These are phyloP conservation scores for Sphenodon punctatus DNA, from an alignment of 2,797 vertebrate species.

Conservation along the genomic window DNA sequence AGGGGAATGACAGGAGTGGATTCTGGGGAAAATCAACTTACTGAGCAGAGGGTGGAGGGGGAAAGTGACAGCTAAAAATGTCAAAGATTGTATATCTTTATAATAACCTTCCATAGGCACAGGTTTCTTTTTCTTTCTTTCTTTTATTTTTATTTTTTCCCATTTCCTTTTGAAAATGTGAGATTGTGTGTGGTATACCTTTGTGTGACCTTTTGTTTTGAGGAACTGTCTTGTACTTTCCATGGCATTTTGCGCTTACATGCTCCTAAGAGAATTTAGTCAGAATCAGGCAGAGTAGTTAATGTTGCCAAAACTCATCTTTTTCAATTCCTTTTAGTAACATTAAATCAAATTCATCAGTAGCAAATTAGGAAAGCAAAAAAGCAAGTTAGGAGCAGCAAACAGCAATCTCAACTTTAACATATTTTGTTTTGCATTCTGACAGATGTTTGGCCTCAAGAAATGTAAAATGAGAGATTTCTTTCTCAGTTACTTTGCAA, in stretches of 20 bases:
- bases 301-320: not conserved
- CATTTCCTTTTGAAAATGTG: not conserved
- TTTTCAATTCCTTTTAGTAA: constrained; percentile 11
- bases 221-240: not conserved
- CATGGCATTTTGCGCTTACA: not conserved
- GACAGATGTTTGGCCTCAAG: constrained; percentile 44
- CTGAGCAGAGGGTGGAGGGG: too few relatives aligned
- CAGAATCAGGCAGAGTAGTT: not conserved
- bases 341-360: not conserved
- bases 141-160: not conserved
- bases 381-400: constrained; percentile 2
- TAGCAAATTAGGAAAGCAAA: not conserved
- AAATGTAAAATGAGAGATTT: constrained; percentile 27
- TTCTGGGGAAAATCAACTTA: too few relatives aligned
- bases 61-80: constrained; percentile 23
- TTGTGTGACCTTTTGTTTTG: not conserved
- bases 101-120: constrained; percentile 2
- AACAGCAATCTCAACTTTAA: not conserved
- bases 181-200: not conserved
- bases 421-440: constrained; percentile 15
- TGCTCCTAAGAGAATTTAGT: not conserved
- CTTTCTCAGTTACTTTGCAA: too few relatives aligned
- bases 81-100: not conserved
- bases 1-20: too few relatives aligned
- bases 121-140: not conserved